These are phyloP conservation scores for Coelopa pilipes DNA, from an alignment of 2,888 invertebrate genomes.

Conservation along the genomic window DNA sequence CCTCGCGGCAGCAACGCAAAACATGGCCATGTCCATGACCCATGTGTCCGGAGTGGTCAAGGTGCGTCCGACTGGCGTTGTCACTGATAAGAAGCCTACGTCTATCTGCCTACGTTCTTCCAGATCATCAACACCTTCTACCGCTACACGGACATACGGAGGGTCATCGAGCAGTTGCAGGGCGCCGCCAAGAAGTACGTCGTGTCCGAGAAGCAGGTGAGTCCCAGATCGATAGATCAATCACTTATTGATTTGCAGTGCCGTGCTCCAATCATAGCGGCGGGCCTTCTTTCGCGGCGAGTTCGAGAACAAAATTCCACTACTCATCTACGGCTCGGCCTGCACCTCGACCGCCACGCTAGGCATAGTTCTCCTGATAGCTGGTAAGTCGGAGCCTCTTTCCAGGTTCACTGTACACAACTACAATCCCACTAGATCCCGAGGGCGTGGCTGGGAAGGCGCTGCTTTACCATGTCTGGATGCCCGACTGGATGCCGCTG, in stretches of 20 bases:
- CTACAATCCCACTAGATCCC: constrained; percentile 45
- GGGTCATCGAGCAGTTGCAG: constrained; percentile 40
- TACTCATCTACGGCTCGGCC: constrained; percentile 40
- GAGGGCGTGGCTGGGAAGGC: constrained; percentile 46
- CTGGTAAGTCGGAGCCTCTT: constrained; percentile 38
- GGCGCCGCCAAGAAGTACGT: constrained; percentile 42
- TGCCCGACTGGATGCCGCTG: constrained; percentile 50
- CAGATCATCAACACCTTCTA: constrained; percentile 45
- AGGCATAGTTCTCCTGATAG: constrained; percentile 37
- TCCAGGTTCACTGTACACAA: too few species aligned
- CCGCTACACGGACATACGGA: constrained; percentile 35
- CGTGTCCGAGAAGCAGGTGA: constrained; percentile 43
- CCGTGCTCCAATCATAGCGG: constrained; percentile 36
- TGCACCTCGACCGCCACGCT: constrained; percentile 40
- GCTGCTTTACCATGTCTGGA: constrained; percentile 52
- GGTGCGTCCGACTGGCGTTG: constrained; percentile 41
- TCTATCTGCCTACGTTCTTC: neutral
- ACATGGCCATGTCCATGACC: constrained; percentile 46
- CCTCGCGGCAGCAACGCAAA: constrained; percentile 46
- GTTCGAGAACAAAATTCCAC: constrained; percentile 44
- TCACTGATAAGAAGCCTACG: too few species aligned
- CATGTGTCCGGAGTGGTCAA: constrained; percentile 45
- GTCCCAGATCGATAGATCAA: neutral
- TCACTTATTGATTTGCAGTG: too few species aligned
- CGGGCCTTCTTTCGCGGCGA: constrained; percentile 40